Base-by-base conservation (phyloP, 2,888 invertebrate species). In the Apamea anceps region DNA sequence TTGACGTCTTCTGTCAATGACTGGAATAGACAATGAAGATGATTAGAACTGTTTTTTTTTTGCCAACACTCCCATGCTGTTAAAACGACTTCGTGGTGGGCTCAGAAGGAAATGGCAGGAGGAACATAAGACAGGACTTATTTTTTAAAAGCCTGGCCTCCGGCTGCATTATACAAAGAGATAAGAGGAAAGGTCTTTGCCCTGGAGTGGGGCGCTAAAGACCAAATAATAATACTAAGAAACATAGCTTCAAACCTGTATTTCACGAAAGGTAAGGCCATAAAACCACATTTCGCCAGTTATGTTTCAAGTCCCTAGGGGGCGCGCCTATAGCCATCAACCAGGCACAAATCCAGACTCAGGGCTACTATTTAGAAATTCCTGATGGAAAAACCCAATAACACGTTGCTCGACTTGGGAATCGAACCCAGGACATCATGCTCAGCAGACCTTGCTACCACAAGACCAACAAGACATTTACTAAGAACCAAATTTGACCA, bases 1-100 rank as follows among this genome's bases (percentile, higher is more conserved):
- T 98, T 98, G 1, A 99, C 99, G 94, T 99, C 99, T 93, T 99
- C 99, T 77, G 98, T 98, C 84, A 99, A 95, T 1, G 98, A 98
- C 98, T 98, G 95, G 78, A 93, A 93, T 1, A 71, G 8, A 85
- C 42, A 48, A 62, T 13, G 42, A 45, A 60, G 1, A 25, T 7
- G 21, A 37, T 81, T 63, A 74, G n/a, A 32, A 45, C 8, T 0
- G 2, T 0, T 48, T 37, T 15, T n/a, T 65, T 45, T 62, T 1
- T 28, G 2, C 1, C 18, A 7, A 21, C 42, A 18, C 10, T n/a
- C 0, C 4, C 21, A 10, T 10, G 12, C 8, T 7, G 8, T 42
- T 1, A 15, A n/a, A 73, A n/a, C 0, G 7, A 4, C 5, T 74
- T 28, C 18, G 28, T 1, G 3, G 6, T 21, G 42, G 15, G 18